Evolutionary conservation across 1,140 invertebrate genomes (phyloP), one percentile per base, ranked within the genome.

Genomic region (Colletes gigas): DNA sequence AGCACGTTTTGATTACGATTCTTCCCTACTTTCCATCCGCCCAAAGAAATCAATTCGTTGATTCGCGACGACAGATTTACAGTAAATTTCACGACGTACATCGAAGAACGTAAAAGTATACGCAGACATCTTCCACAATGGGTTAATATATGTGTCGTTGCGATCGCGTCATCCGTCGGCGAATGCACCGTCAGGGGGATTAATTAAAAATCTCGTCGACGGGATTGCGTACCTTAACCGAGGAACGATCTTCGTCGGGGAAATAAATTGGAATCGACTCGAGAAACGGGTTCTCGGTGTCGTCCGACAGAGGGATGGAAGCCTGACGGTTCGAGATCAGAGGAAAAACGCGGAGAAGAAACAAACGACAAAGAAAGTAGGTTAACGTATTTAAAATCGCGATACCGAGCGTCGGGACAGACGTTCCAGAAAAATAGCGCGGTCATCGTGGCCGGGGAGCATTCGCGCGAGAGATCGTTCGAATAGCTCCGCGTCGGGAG

Each of bases 331-430:
- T 62, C 70, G 68, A 52, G 76, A 78, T 71, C 66, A 52, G 57
- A 63, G 55, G 12, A 5, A 17, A 6, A 5, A 21, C 0, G 15
- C 1, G 14, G 12, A 7, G 39, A 19, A 39, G 44, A 69, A 17
- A 10, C 19, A 2, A 19, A 5, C 19, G 41, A 65, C 69, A 72
- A 70, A 73, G 60, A 17, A 79, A 79, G 19, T 79, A 65, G 77
- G 77, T 73, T 73, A 79, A 79, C 77, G 77, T 73, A 73, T 79
- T 79, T 73, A 73, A 79, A 79, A 79, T 79, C 60, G 52, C 69
- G 69, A 73, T 73, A 79, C 77, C 72, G 50, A 73, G 69, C 9
- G 17, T 17, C 17, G 44, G 50, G 10, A 50, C 0, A 50, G 8
- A 12, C 50, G 50, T 12, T 10, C 50, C 50, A 12, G 52, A 30